A percentile compares a stretch with the other conserved stretches of the same genome.
phyloP scores from a whole-genome alignment of 2,797 vertebrate genomes.

The Fratercula arctica region DNA sequence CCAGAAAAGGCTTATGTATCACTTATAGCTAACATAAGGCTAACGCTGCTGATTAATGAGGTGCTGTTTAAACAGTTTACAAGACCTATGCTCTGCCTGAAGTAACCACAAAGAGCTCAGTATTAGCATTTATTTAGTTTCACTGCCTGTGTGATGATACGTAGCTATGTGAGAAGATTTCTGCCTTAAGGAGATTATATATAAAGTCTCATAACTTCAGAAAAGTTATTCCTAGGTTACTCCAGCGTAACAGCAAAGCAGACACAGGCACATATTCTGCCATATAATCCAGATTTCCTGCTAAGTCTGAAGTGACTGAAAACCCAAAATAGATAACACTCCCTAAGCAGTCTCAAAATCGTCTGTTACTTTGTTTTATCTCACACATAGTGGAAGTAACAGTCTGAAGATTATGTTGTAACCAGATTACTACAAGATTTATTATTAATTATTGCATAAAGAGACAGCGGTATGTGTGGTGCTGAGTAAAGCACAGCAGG shows the following conservation, averaged over 20 bases:
- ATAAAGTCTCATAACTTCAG: not conserved
- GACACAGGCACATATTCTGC: not conserved
- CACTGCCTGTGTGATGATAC: not conserved
- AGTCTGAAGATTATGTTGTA: not conserved
- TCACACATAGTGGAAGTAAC: not conserved
- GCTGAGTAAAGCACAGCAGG: not conserved
- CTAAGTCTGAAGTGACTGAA: not conserved
- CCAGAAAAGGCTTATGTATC: not conserved
- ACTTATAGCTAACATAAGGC: not conserved
- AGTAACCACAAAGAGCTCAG: not conserved
- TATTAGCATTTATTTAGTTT: not conserved
- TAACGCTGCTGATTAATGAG: not conserved
- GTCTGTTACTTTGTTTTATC: constrained; percentile 4
- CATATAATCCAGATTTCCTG: not conserved
- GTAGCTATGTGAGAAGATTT: not conserved
- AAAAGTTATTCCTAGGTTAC: not conserved
- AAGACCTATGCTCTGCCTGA: not conserved
- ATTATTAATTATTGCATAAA: constrained; percentile 4
- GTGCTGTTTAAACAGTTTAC: not conserved
- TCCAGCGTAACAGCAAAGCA: not conserved
- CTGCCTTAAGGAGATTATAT: not conserved
- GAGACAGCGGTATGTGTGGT: not conserved
- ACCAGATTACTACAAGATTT: constrained; percentile 19
- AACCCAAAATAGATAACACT: not conserved
- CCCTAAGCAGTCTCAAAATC: not conserved